These are phyloP conservation scores for Pristionchus arcanus DNA, from an alignment of 2,888 invertebrate species.

Conservation along the genomic window DNA sequence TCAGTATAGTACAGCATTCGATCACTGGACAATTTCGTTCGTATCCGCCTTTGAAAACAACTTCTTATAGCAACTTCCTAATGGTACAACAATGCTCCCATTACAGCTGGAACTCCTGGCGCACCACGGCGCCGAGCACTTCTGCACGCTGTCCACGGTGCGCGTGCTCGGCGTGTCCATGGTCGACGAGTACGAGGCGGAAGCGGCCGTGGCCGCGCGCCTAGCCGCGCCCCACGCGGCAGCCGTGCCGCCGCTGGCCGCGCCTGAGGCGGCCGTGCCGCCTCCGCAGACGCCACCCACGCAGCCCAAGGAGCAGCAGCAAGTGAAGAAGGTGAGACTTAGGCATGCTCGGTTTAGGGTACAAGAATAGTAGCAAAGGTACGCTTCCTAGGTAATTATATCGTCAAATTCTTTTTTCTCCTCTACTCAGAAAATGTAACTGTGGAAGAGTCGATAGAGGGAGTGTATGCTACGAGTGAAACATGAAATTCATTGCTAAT, in stretches of 20 bases:
- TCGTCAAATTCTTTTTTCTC: too few species aligned
- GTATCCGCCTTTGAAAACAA: too few species aligned
- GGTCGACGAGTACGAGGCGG: constrained; percentile 80
- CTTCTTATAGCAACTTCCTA: too few species aligned
- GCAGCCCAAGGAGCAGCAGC: constrained; percentile 19
- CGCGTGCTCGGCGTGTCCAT: constrained; percentile 92
- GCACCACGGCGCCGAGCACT: constrained; percentile 97
- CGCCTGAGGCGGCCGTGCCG: not conserved
- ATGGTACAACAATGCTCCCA: too few species aligned
- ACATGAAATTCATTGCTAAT: too few species aligned
- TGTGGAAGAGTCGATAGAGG: too few species aligned
- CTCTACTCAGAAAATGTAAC: too few species aligned
- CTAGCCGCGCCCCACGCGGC: not conserved
- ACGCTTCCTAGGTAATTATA: too few species aligned
- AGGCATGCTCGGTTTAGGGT: not conserved
- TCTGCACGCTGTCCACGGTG: constrained; percentile 96
- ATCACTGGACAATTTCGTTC: not conserved
- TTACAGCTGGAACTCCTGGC: constrained; percentile 88
- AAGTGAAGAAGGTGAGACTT: constrained; percentile 17
- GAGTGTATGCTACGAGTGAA: too few species aligned
- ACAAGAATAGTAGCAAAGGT: not conserved
- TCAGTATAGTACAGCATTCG: too few species aligned
- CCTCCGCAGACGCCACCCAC: not conserved
- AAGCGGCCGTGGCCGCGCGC: constrained; percentile 62
- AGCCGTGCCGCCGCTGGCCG: constrained; percentile 13